phyloP scores from a whole-genome alignment of 2,113 vertebrate genomes.

The Felis chaus region DNA sequence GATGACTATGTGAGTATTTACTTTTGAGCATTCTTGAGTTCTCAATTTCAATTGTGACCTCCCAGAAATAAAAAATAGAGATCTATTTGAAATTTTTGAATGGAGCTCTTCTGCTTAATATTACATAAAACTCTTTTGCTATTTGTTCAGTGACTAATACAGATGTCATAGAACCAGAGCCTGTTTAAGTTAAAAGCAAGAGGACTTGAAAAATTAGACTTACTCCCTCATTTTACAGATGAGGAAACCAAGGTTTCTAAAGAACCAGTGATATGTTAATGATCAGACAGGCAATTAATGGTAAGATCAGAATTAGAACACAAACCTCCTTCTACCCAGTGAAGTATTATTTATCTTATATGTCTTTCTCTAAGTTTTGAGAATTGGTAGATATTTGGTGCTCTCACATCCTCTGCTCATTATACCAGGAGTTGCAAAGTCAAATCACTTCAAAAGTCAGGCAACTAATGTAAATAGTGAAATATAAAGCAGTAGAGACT shows the following conservation, averaged over 20 bases:
- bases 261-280: background rate
- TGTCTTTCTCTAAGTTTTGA: background rate
- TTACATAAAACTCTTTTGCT: background rate
- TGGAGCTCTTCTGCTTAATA: background rate
- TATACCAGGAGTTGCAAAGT: background rate
- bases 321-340: background rate
- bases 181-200: background rate
- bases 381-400: background rate
- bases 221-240: background rate
- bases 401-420: background rate
- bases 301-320: background rate
- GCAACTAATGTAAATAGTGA: background rate
- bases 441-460: background rate
- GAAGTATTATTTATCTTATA: background rate
- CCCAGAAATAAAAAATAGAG: background rate
- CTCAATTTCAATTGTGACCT: background rate
- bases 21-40: background rate
- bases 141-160: background rate
- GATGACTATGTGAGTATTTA: conserved; percentile 85
- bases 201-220: background rate
- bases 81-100: background rate
- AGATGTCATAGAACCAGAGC: background rate
- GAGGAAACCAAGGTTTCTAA: background rate
- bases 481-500: background rate
- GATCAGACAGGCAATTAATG: background rate